Conservation (phyloP, 2,888 invertebrate species). For the Caenorhabditis virilis region DNA sequence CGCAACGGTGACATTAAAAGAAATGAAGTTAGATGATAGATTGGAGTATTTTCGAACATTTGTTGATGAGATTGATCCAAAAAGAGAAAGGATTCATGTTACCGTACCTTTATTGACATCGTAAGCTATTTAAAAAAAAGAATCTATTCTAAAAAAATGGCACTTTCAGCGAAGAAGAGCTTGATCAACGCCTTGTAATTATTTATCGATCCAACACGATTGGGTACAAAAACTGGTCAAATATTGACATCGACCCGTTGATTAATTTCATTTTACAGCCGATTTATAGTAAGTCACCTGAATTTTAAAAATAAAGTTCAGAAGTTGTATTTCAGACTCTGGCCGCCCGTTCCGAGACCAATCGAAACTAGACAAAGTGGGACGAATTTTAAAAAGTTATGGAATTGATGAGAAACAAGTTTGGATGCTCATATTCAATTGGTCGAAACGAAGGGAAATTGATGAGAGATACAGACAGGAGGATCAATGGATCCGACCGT, state of each 20-base stretch:
- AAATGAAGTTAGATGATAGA: slow-evolving; percentile 39
- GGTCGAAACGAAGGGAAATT: slow-evolving; percentile 33
- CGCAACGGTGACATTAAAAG: slow-evolving; percentile 41
- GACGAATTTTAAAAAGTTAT: slow-evolving; percentile 40
- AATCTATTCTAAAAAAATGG: background rate
- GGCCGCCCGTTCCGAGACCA: slow-evolving; percentile 13
- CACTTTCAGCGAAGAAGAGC: slow-evolving; percentile 26
- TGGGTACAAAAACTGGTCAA: slow-evolving; percentile 48
- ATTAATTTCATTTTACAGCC: slow-evolving; percentile 40
- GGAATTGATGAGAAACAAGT: slow-evolving; percentile 35
- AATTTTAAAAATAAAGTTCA: no score
- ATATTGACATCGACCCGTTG: slow-evolving; percentile 27
- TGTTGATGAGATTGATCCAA: slow-evolving; percentile 49
- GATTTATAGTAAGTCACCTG: slow-evolving; percentile 47
- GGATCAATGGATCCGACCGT: slow-evolving; percentile 20
- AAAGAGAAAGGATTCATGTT: slow-evolving; percentile 49
- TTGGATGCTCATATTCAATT: slow-evolving; percentile 34
- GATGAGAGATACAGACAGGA: slow-evolving; percentile 6
- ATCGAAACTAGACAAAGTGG: slow-evolving; percentile 25
- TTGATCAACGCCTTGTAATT: slow-evolving; percentile 38
- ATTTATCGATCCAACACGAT: slow-evolving; percentile 39
- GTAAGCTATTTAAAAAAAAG: slow-evolving; percentile 6
- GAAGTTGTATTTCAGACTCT: slow-evolving; percentile 18
- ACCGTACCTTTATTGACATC: slow-evolving; percentile 47
- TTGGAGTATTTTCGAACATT: slow-evolving; percentile 46